These are phyloP conservation scores for Dryobota labecula DNA, from an alignment of 2,888 invertebrate species.

Conservation along the genomic window DNA sequence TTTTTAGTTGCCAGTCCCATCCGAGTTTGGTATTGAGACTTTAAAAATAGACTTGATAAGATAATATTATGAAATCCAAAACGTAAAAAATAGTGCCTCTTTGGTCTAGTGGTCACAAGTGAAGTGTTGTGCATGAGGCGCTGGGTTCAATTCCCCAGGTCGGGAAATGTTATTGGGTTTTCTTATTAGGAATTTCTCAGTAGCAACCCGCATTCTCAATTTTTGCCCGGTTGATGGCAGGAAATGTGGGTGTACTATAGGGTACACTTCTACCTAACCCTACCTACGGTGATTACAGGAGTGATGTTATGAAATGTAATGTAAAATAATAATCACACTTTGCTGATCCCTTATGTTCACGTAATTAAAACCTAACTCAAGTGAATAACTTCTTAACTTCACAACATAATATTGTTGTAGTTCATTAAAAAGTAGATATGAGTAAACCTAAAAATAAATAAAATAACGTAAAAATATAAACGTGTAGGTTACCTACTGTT, in stretches of 20 bases:
- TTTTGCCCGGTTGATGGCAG: background rate
- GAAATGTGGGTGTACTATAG: background rate
- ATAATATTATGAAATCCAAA: background rate
- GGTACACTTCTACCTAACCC: too few relatives aligned
- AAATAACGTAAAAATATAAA: slow-evolving; percentile 1
- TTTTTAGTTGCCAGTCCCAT: background rate
- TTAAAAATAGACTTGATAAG: background rate
- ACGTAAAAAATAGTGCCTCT: background rate
- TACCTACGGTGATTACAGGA: background rate
- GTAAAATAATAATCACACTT: background rate
- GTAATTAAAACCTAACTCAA: too few relatives aligned
- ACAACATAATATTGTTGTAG: background rate
- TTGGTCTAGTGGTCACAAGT: too few relatives aligned
- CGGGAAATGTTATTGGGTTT: background rate
- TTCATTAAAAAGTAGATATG: background rate
- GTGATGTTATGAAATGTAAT: too few relatives aligned
- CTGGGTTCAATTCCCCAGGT: background rate
- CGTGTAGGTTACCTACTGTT: background rate
- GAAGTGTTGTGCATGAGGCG: background rate
- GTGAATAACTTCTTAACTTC: background rate
- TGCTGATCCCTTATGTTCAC: background rate
- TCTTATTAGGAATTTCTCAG: too few relatives aligned
- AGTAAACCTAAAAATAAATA: background rate
- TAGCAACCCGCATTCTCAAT: too few relatives aligned
- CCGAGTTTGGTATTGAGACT: background rate